A percentile compares a stretch with the other conserved stretches of the same genome.
phyloP scores from a whole-genome alignment of 2,797 vertebrate species.

The Calcarius lapponicus region DNA sequence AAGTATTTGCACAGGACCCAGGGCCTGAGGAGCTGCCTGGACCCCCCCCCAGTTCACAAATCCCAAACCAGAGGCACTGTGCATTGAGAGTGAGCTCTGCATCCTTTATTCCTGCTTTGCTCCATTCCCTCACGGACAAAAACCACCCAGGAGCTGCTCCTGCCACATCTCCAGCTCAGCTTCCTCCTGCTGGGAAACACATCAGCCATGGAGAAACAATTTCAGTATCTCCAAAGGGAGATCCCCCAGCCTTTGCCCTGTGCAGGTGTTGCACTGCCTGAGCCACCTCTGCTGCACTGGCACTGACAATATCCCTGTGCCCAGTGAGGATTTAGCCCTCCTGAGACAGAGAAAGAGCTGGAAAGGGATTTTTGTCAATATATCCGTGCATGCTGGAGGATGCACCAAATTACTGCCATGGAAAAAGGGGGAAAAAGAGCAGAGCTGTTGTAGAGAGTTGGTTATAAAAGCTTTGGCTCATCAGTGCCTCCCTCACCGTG shows the following conservation, averaged over 20 bases:
- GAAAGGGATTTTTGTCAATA: not conserved
- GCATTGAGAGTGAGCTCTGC: not conserved
- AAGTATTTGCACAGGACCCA: not conserved
- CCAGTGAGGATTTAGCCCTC: not conserved
- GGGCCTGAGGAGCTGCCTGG: not conserved
- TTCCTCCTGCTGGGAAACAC: not conserved
- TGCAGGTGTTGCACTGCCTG: accelerated
- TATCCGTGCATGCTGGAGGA: not conserved
- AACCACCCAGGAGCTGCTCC: not conserved
- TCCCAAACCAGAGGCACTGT: not conserved
- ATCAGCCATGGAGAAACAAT: not conserved
- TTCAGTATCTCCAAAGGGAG: not conserved
- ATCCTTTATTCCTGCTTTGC: not conserved
- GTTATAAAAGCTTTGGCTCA: not conserved
- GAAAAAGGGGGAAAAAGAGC: not conserved
- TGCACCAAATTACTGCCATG: not conserved
- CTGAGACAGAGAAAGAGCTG: not conserved
- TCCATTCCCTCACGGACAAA: not conserved
- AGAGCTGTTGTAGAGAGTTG: not conserved
- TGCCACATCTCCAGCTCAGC: not conserved
- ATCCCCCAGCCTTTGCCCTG: not conserved
- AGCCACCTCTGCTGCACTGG: not conserved
- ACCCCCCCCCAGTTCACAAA: not conserved
- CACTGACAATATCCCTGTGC: not conserved
- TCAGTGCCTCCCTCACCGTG: not conserved